Percentiles rank a stretch among this genome's conserved stretches.
These are phyloP conservation scores for Rutilus rutilus DNA, from an alignment of 2,113 vertebrate species.

Conservation along the genomic window DNA sequence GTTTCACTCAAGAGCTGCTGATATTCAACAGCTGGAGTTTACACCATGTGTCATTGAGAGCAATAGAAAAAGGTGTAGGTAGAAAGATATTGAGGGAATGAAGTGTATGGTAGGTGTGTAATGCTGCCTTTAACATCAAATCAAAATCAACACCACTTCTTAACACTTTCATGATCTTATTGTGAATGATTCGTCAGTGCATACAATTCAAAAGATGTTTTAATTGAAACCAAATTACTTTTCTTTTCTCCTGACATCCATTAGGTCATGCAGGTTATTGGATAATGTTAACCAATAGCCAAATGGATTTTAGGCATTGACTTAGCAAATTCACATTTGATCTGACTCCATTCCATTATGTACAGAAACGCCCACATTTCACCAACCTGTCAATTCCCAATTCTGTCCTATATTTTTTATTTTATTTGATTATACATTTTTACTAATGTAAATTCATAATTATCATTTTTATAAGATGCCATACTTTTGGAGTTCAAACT, in stretches of 20 bases:
- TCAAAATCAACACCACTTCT: background rate
- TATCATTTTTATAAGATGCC: background rate
- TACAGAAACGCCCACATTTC: background rate
- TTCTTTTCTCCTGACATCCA: background rate
- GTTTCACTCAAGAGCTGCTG: slow-evolving; percentile 70
- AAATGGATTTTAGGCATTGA: background rate
- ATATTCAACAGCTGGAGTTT: slow-evolving; percentile 80
- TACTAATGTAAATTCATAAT: background rate
- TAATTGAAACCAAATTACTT: background rate
- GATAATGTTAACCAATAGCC: background rate
- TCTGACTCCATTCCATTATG: background rate
- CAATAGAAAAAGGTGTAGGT: slow-evolving; percentile 55
- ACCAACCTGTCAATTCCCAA: background rate
- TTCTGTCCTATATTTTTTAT: background rate
- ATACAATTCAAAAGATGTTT: background rate
- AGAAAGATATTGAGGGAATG: slow-evolving; percentile 25
- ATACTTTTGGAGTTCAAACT: background rate
- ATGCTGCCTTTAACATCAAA: background rate
- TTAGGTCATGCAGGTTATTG: background rate
- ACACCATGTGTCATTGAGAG: slow-evolving; percentile 69
- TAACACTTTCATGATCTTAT: background rate
- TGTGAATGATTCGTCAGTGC: background rate
- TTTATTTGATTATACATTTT: background rate
- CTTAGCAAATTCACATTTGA: background rate
- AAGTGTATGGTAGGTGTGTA: background rate